These are phyloP conservation scores for Anarrhichthys ocellatus DNA, from an alignment of 2,113 vertebrate genomes.

Conservation along the genomic window DNA sequence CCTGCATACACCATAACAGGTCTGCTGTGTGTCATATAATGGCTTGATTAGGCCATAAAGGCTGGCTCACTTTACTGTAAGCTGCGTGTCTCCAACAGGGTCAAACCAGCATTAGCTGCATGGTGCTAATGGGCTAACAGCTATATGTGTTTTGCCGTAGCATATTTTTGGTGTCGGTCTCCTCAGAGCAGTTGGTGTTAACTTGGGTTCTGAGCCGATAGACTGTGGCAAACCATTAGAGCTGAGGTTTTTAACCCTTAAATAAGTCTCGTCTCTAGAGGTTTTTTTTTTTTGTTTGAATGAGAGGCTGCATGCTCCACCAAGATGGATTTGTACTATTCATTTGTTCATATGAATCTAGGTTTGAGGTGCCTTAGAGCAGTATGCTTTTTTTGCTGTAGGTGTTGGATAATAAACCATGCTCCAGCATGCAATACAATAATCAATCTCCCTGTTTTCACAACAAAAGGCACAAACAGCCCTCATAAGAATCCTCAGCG, in stretches of 20 bases:
- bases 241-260: neutral
- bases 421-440: neutral
- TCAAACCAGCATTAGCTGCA: conserved; percentile 28
- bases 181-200: neutral
- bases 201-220: neutral
- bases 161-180: neutral
- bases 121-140: conserved; percentile 32
- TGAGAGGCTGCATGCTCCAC: neutral
- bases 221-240: neutral
- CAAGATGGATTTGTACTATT: neutral
- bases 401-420: neutral
- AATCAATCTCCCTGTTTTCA: neutral
- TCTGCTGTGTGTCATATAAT: conserved; percentile 41
- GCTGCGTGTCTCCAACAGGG: conserved; percentile 39
- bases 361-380: neutral
- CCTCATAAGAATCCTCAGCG: neutral
- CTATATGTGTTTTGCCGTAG: neutral
- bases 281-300: neutral
- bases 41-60: conserved; percentile 49
- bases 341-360: neutral
- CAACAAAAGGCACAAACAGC: neutral
- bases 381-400: conserved; percentile 4
- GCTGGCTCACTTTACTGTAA: conserved; percentile 36
- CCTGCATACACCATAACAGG: conserved; percentile 43
- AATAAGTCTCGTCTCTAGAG: no score